Evolutionary conservation across 2,113 vertebrate genomes (phyloP).

Genomic region (Stercorarius parasiticus): DNA sequence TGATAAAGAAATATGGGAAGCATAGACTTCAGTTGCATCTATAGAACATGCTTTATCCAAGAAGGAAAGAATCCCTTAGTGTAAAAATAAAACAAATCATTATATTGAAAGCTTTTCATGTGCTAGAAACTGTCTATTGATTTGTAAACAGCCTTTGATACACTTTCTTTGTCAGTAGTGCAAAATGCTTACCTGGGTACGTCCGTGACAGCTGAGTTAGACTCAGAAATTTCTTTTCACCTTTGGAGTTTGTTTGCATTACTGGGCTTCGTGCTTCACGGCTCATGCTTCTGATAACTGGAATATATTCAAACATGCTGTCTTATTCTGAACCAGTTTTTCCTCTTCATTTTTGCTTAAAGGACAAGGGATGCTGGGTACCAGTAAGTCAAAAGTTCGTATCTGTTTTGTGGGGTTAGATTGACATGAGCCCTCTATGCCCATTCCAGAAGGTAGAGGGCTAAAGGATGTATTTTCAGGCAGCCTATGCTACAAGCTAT

Average conservation of each 20-base stretch:
- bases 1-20: background rate
- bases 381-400: background rate
- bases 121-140: background rate
- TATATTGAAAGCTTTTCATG: background rate
- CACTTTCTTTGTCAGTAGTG: background rate
- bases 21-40: background rate
- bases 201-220: background rate
- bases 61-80: background rate
- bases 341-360: background rate
- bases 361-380: background rate
- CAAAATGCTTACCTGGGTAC: background rate
- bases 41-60: background rate
- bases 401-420: background rate
- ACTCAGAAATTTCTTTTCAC: background rate
- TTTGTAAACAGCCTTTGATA: background rate
- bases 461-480: background rate
- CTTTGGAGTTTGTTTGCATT: background rate
- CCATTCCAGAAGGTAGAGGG: background rate
- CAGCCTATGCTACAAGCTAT: background rate
- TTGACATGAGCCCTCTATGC: background rate
- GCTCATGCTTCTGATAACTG: background rate
- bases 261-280: background rate
- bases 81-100: background rate
- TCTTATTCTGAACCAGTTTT: background rate
- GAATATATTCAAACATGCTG: background rate